Percentiles rank a stretch among this genome's conserved stretches.
Evolutionary conservation across 2,888 invertebrate species (phyloP).

Genomic region (Spilarctia lutea): DNA sequence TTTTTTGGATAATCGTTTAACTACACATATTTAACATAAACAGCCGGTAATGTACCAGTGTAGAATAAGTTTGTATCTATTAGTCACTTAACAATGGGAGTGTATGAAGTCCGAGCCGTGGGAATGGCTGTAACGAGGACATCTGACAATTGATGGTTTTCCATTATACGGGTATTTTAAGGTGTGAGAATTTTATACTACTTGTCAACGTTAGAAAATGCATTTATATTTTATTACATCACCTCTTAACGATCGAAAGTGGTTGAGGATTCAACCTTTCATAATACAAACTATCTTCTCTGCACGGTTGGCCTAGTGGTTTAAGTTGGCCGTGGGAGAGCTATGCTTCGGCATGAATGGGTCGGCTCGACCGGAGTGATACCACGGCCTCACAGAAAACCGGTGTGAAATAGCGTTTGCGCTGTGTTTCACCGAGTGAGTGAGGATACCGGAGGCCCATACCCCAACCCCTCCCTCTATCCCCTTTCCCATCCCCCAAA

Average conservation of each 20-base stretch:
- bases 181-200: neutral
- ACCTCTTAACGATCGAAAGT: neutral
- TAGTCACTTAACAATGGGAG: slow-evolving; percentile 14
- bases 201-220: neutral
- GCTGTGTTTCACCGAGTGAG: too few species aligned
- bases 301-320: too few species aligned
- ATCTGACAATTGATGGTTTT: slow-evolving; percentile 4
- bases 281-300: neutral
- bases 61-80: neutral
- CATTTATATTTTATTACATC: neutral
- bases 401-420: too few species aligned
- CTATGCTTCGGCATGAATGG: too few species aligned
- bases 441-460: too few species aligned
- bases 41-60: neutral
- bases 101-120: slow-evolving; percentile 12
- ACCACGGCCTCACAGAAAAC: too few species aligned
- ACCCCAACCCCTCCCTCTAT: too few species aligned
- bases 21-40: slow-evolving; percentile 4
- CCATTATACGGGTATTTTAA: slow-evolving; percentile 4
- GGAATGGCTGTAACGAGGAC: slow-evolving; percentile 10
- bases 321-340: too few species aligned
- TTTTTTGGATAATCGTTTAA: neutral
- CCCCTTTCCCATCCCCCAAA: too few species aligned
- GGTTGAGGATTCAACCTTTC: neutral
- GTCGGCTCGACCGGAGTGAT: too few species aligned